Conservation (phyloP, 2,888 invertebrate species). For the Plagodis dolabraria region DNA sequence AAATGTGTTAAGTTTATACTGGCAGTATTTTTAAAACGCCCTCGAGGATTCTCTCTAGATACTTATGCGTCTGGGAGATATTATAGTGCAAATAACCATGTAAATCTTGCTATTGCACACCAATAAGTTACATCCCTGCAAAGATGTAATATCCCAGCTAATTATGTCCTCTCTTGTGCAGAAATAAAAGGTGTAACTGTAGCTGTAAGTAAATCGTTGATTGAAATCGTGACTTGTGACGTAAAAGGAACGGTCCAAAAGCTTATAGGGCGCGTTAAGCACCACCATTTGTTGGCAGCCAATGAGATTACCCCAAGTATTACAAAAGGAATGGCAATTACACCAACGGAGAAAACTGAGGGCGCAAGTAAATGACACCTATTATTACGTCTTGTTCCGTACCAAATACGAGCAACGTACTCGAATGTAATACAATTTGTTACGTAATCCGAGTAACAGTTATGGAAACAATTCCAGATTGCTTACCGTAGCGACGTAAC, state of each 20-base stretch:
- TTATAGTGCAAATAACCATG: too few relatives aligned
- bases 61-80: too few relatives aligned
- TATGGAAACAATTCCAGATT: constrained; percentile 68
- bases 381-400: constrained; percentile 51
- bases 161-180: not conserved
- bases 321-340: constrained; percentile 55
- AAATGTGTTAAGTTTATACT: constrained; percentile 45
- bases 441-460: constrained; percentile 60
- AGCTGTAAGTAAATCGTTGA: constrained; percentile 30
- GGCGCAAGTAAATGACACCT: constrained; percentile 54
- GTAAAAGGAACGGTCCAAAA: constrained; percentile 35
- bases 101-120: too few relatives aligned
- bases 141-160: too few relatives aligned
- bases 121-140: too few relatives aligned
- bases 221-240: constrained; percentile 39
- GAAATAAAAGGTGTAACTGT: constrained; percentile 18
- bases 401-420: constrained; percentile 44
- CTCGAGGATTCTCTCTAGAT: constrained; percentile 18
- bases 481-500: constrained; percentile 53
- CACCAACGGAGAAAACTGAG: constrained; percentile 47
- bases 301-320: constrained; percentile 59
- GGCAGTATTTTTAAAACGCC: constrained; percentile 32
- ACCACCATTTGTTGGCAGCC: constrained; percentile 53
- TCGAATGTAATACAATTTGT: constrained; percentile 55
- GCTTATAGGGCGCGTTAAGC: constrained; percentile 53